Base-by-base conservation (phyloP, 1,140 invertebrate genomes). In the Tigriopus japonicus region DNA sequence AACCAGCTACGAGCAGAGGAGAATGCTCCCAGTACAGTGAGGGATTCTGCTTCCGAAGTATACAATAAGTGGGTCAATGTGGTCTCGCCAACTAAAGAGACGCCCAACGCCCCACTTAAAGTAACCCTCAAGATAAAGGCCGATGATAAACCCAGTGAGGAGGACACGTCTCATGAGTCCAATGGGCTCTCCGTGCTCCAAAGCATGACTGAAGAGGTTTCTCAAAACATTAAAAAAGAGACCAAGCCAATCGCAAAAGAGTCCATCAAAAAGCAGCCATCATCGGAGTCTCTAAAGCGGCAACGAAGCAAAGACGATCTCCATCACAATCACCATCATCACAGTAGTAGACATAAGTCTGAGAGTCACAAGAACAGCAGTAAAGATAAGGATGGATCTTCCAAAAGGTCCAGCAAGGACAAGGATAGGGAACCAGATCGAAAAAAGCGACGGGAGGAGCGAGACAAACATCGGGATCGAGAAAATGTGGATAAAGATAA, bases 131-230 rank as follows among this genome's bases (percentile, higher is more conserved):
- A 54, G 21, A 28, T 54, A 19, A 54, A 54, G 35, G 52, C 21
- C 21, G 21, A 54, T 54, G 35, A 23, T 13, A 23, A 54, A 14
- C 7, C 17, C 28, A 58, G 40, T 9, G 41, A 58, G 5, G 55
- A 58, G 23, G 17, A 21, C 14, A 28, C 21, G 14, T 23, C 14
- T n/a, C 21, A 23, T 10, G 35, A 28, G 19, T 21, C 19, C 35
- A 41, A 17, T 5, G 15, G 28, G 2, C 24, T 58, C n/a, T 58
- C 55, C 13, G 14, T 58, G 17, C 55, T 58, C 40, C 55, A 58
- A 23, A 58, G 55, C 40, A 17, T 58, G 17, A 41, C 55, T 42
- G 55, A 58, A 15, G 55, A 58, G 40, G 55, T 58, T 42, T 41
- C 55, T 15, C 28, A 58, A 14, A 58, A 42, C 40, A n/a, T 58